A percentile compares a stretch with the other conserved stretches of the same genome.
phyloP scores from a whole-genome alignment of 2,797 vertebrate species.

The Borostomias antarcticus region DNA sequence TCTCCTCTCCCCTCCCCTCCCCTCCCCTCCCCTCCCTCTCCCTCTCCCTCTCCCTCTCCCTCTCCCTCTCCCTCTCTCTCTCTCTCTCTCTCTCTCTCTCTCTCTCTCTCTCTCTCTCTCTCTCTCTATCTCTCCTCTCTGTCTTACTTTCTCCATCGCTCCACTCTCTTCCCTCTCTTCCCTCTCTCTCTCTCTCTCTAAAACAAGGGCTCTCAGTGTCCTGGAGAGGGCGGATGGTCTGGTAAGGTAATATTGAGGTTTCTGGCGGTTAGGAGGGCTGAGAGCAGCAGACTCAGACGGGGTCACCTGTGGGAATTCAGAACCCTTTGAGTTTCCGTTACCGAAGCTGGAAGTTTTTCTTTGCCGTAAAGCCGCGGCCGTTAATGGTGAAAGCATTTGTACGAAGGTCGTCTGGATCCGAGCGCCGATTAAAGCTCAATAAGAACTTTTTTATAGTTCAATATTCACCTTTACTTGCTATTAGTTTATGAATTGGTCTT shows the following conservation, averaged over 20 bases:
- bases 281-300: neutral
- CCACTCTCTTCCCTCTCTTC: neutral
- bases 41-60: neutral
- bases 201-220: neutral
- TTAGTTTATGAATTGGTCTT: too few relatives aligned
- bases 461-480: too few relatives aligned
- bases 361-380: neutral
- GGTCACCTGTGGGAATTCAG: too few relatives aligned
- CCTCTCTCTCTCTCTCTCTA: neutral
- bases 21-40: neutral
- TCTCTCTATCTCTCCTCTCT: neutral
- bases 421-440: too few relatives aligned
- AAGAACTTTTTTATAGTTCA: too few relatives aligned
- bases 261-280: neutral
- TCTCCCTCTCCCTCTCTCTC: neutral
- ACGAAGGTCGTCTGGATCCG: too few relatives aligned
- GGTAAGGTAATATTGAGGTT: slow-evolving; percentile 33
- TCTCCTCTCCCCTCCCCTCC: neutral
- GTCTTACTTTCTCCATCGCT: neutral
- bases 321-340: too few relatives aligned
- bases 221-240: slow-evolving; percentile 12
- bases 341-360: too few relatives aligned
- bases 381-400: too few relatives aligned
- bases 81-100: neutral
- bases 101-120: neutral